Evolutionary conservation across 2,888 invertebrate species (phyloP).

Genomic region (Drosophila basisetae): DNA sequence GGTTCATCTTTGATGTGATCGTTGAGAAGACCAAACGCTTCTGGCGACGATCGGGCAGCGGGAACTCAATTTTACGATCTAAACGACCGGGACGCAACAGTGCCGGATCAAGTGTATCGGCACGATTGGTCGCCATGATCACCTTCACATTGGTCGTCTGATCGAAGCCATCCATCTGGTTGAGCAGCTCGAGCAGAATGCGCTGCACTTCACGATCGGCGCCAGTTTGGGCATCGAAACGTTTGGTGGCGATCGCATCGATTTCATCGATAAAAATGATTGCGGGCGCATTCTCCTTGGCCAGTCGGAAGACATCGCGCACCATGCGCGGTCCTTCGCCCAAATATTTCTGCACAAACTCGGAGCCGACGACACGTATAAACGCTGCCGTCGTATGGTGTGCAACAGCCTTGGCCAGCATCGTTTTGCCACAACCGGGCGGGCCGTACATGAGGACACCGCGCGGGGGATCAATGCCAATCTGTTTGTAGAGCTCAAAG

Average conservation of each 20-base stretch:
- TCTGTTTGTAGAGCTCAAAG: slow-evolving; percentile 99
- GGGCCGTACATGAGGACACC: slow-evolving; percentile 99
- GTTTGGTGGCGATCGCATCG: slow-evolving; percentile 99
- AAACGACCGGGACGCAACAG: slow-evolving; percentile 90
- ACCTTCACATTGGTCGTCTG: slow-evolving; percentile 99
- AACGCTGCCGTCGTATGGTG: slow-evolving; percentile 99
- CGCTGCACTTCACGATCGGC: slow-evolving; percentile 99
- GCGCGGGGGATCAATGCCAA: slow-evolving; percentile 99
- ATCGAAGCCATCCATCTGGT: slow-evolving; percentile 99
- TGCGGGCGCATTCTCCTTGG: slow-evolving; percentile 99
- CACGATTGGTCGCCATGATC: slow-evolving; percentile 98
- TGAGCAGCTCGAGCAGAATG: slow-evolving; percentile 97
- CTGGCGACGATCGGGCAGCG: slow-evolving; percentile 93
- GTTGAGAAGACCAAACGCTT: slow-evolving; percentile 99
- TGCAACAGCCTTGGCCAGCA: slow-evolving; percentile 99
- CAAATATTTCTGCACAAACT: slow-evolving; percentile 99
- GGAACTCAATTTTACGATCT: slow-evolving; percentile 99
- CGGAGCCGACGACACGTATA: slow-evolving; percentile 99
- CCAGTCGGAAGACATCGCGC: slow-evolving; percentile 98
- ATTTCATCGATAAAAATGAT: slow-evolving; percentile 99
- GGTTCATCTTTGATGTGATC: slow-evolving; percentile 98
- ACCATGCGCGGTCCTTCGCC: slow-evolving; percentile 99
- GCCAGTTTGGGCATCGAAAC: slow-evolving; percentile 99
- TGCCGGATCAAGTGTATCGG: slow-evolving; percentile 99
- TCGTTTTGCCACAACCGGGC: slow-evolving; percentile 99